These are phyloP conservation scores for Catostylus mosaicus DNA, from an alignment of 30 jellyfish, hydroid and myxozoan species.

Conservation along the genomic window DNA sequence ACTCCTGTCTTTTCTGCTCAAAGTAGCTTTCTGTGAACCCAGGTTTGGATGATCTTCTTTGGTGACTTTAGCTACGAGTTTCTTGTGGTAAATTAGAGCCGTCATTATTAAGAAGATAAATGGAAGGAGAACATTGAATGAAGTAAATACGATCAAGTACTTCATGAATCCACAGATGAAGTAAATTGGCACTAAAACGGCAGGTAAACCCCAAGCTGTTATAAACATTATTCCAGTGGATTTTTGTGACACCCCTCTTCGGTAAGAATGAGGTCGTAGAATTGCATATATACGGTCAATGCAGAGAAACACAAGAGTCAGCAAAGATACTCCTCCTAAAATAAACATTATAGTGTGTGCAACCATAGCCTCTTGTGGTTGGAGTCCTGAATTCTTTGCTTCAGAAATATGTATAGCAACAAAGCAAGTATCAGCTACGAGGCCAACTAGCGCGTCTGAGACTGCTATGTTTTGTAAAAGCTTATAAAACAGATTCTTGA, in stretches of 20 bases:
- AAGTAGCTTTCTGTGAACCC: constrained; percentile 8
- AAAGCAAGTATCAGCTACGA: constrained; percentile 28
- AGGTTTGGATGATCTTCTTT: background rate
- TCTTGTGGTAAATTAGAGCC: constrained; percentile 14
- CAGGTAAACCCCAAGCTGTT: constrained; percentile 40
- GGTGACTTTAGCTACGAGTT: background rate
- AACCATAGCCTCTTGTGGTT: constrained; percentile 1
- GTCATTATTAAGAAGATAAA: constrained; percentile 27
- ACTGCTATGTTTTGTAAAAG: constrained; percentile 44
- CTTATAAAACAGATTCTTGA: constrained; percentile 37
- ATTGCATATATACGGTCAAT: constrained; percentile 50
- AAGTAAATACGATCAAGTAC: constrained; percentile 39
- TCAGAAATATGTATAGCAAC: constrained; percentile 40
- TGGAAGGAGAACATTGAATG: constrained; percentile 18
- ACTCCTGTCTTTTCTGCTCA: background rate
- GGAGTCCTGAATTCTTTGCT: constrained; percentile 8
- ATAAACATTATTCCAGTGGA: background rate
- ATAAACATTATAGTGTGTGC: constrained; percentile 41
- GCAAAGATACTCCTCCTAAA: constrained; percentile 62
- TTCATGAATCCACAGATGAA: constrained; percentile 30
- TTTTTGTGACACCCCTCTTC: constrained; percentile 29
- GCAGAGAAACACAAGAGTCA: constrained; percentile 39
- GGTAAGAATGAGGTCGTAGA: constrained; percentile 41
- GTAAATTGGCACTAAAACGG: constrained; percentile 4
- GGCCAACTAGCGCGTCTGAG: constrained; percentile 51